Evolutionary conservation across 1,140 invertebrate species (phyloP).

Genomic region (Heliothis subflexa): DNA sequence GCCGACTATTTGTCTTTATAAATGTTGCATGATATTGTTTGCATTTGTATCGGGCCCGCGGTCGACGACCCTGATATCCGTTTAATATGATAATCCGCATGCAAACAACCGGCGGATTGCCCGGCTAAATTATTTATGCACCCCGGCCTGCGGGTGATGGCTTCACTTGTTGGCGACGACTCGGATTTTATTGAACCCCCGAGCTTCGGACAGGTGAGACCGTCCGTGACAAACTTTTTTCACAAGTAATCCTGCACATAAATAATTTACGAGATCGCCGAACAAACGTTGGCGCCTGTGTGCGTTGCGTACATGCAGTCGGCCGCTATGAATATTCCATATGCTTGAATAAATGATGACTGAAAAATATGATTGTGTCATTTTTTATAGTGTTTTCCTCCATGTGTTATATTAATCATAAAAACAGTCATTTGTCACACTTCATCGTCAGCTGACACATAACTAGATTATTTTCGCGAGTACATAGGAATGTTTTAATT

Average conservation of each 20-base stretch:
- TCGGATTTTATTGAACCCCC: conserved; percentile 74
- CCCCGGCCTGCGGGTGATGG: conserved; percentile 75
- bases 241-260: conserved; percentile 62
- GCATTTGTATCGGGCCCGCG: conserved; percentile 78
- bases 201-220: conserved; percentile 68
- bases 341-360: conserved; percentile 26
- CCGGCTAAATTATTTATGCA: conserved; percentile 84
- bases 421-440: not conserved
- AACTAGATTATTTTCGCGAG: not conserved
- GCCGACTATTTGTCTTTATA: conserved; percentile 72
- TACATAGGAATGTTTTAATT: not conserved
- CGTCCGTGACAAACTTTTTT: conserved; percentile 61
- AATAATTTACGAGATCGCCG: conserved; percentile 61
- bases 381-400: conserved; percentile 8
- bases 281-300: conserved; percentile 51
- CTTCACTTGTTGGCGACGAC: conserved; percentile 69
- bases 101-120: conserved; percentile 83
- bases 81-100: conserved; percentile 86
- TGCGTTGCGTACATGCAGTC: not conserved
- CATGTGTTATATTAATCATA: not conserved
- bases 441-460: not conserved
- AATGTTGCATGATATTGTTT: conserved; percentile 83
- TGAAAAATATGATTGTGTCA: conserved; percentile 37
- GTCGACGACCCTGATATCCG: conserved; percentile 80
- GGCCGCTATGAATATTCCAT: not conserved